phyloP scores from a whole-genome alignment of 2,888 invertebrate species.

The Ennomos fuscantarius region DNA sequence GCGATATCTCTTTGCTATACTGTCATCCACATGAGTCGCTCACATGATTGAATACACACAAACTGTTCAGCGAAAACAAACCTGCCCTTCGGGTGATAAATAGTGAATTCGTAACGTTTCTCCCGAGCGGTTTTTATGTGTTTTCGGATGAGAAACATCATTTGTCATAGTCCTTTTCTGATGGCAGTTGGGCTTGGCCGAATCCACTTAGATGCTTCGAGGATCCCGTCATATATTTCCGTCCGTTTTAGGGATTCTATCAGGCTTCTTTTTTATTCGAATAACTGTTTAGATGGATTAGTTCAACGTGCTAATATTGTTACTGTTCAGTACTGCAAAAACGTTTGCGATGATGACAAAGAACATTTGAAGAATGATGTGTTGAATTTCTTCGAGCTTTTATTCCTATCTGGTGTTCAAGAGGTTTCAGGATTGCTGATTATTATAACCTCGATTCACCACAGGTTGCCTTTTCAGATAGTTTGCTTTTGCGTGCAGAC shows the following conservation, averaged over 20 bases:
- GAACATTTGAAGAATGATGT: too few species aligned
- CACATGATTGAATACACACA: constrained; percentile 33
- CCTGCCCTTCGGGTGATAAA: constrained; percentile 45
- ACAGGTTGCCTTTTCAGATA: too few species aligned
- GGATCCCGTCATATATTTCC: constrained; percentile 30
- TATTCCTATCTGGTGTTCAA: too few species aligned
- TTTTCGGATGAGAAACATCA: constrained; percentile 49
- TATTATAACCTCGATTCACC: too few species aligned
- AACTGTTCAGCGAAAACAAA: constrained; percentile 38
- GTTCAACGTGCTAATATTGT: background rate
- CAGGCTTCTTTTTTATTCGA: constrained; percentile 18
- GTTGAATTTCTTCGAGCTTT: too few species aligned
- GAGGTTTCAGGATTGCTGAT: too few species aligned
- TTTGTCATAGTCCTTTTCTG: constrained; percentile 55
- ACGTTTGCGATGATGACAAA: background rate
- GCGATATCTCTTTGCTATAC: constrained; percentile 25
- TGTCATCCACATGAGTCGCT: constrained; percentile 22
- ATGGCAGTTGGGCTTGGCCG: constrained; percentile 32
- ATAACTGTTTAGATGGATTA: constrained; percentile 22
- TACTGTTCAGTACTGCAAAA: too few species aligned
- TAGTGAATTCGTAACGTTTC: constrained; percentile 43
- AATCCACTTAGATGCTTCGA: constrained; percentile 39
- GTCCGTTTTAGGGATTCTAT: constrained; percentile 26
- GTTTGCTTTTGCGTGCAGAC: too few species aligned
- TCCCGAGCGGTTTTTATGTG: constrained; percentile 48